Evolutionary conservation across 2,113 vertebrate species (phyloP), one percentile per base, ranked within the genome.

Genomic region (Hiodon alosoides): DNA sequence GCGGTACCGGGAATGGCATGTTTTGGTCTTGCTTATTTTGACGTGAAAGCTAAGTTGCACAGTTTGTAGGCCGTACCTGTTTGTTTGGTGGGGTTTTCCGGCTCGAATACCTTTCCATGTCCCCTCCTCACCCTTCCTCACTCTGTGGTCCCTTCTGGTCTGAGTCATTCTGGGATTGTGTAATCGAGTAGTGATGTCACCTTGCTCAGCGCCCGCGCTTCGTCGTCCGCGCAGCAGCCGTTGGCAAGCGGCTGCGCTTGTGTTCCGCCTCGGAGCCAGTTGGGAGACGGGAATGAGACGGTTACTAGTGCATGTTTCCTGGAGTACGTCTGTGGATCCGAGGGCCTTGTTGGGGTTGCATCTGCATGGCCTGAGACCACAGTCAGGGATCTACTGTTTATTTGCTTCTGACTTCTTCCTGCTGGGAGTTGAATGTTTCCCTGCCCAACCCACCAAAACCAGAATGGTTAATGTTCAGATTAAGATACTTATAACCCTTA

Each of bases 131-230:
- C n/a, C 53, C 61, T 11, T 54, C 51, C 0, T 31, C 7, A 5
- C 58, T 59, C 58, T 59, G 10, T 10, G 10, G 10, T 31, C 31
- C 31, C 31, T 31, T 31, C 31, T 31, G 31, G 31, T 31, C 31
- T 77, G 76, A 77, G 7, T 77, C 76, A 77, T 72, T 4, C 69
- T 52, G 54, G 9, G 5, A 14, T 77, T 77, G 70, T 71, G 70
- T 72, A 72, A 69, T 76, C 66, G 58, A 61, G 55, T 62, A 62
- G 62, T 72, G 76, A 72, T 66, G 72, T 67, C 47, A 66, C 52
- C 62, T 66, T 51, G 5, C n/a, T 61, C 4, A 53, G 13, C 67
- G n/a, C 47, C 4, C 51, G 13, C 14, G 11, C 2, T 50, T 53
- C 2, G 5, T 13, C 6, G 14, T 8, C 11, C 7, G 2, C 16